Percentiles rank a stretch among this genome's conserved stretches.
Conservation (phyloP, 2,797 vertebrate species). For the Amblyopsis hoosieri region DNA sequence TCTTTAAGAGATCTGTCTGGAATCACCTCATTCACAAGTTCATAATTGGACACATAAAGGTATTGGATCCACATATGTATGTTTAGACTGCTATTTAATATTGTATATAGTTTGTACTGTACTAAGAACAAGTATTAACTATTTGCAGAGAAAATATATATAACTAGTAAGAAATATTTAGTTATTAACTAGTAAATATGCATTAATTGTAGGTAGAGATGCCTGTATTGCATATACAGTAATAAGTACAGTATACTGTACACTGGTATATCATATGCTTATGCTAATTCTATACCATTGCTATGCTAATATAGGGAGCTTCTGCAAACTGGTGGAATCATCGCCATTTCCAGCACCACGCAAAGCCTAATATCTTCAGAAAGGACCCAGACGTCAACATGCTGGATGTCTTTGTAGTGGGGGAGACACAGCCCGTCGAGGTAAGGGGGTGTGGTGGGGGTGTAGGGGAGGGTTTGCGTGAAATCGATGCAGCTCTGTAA, state of each 20-base stretch:
- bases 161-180: too few relatives aligned
- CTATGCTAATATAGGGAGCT: constrained; percentile 81
- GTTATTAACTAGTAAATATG: too few relatives aligned
- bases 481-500: too few relatives aligned
- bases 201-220: too few relatives aligned
- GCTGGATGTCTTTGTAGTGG: constrained; percentile 88
- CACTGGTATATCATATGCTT: not conserved
- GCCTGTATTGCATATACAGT: too few relatives aligned
- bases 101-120: too few relatives aligned
- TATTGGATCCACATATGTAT: constrained; percentile 39
- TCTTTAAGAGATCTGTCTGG: constrained; percentile 89
- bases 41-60: constrained; percentile 93
- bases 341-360: constrained; percentile 94
- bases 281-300: not conserved
- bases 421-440: constrained; percentile 88
- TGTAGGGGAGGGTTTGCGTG: too few relatives aligned
- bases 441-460: constrained; percentile 52
- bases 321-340: constrained; percentile 99
- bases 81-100: too few relatives aligned
- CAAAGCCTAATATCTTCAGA: constrained; percentile 91
- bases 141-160: too few relatives aligned
- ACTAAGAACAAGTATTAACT: too few relatives aligned
- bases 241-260: not conserved
- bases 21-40: constrained; percentile 92
- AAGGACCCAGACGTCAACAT: constrained; percentile 97